Evolutionary conservation across 2,888 invertebrate genomes (phyloP).

Genomic region (Platycheirus rosarum): DNA sequence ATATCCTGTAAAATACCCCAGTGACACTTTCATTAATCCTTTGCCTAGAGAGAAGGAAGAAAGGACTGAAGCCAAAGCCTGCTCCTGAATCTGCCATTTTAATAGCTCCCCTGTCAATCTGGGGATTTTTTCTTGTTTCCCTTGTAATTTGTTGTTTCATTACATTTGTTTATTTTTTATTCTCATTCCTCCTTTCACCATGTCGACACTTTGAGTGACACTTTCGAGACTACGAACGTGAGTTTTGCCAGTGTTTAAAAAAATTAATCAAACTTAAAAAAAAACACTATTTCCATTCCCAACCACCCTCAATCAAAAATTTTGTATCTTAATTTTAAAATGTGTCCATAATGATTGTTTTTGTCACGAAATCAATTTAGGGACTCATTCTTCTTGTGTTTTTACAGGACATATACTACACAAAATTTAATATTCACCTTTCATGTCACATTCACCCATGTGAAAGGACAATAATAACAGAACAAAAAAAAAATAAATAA

Average conservation of each 20-base stretch:
- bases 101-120: slow-evolving; percentile 59
- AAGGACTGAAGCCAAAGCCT: slow-evolving; percentile 12
- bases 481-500: neutral
- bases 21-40: slow-evolving; percentile 63
- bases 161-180: slow-evolving; percentile 36
- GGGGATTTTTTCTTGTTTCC: slow-evolving; percentile 29
- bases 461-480: neutral
- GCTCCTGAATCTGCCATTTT: slow-evolving; percentile 44
- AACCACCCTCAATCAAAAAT: neutral
- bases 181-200: neutral
- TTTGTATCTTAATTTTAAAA: neutral
- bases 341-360: slow-evolving; percentile 30
- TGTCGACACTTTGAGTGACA: slow-evolving; percentile 44
- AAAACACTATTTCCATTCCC: neutral
- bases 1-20: slow-evolving; percentile 42
- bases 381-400: neutral
- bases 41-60: neutral
- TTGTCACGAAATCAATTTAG: slow-evolving; percentile 43
- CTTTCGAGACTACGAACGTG: slow-evolving; percentile 5
- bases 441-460: slow-evolving; percentile 19
- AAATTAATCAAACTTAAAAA: neutral
- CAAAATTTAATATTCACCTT: slow-evolving; percentile 35
- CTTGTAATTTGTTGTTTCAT: slow-evolving; percentile 50
- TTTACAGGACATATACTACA: neutral
- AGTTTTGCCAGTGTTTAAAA: neutral